These are phyloP conservation scores for Cliona cf. orientalis DNA, from an alignment of 37 sponge, comb jelly and placozoan species.

Conservation along the genomic window DNA sequence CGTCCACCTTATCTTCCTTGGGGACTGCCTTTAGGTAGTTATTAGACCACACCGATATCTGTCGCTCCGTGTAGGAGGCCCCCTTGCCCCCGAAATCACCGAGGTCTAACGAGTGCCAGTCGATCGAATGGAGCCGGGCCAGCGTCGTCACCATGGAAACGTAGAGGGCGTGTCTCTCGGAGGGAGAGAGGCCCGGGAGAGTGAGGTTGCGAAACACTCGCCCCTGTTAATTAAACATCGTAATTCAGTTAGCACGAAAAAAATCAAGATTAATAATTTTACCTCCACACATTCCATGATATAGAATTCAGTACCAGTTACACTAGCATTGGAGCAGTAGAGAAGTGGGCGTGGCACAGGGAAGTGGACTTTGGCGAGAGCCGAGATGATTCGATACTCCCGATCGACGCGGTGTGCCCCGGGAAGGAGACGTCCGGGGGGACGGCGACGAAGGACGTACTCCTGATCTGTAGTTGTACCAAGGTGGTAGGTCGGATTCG, in stretches of 20 bases:
- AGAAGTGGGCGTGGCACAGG: constrained; percentile 79
- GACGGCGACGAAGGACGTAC: constrained; percentile 75
- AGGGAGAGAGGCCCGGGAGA: constrained; percentile 46
- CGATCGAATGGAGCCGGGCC: constrained; percentile 70
- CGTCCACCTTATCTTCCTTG: background rate
- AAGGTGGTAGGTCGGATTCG: constrained; percentile 87
- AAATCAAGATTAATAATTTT: background rate
- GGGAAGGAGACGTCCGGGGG: constrained; percentile 74
- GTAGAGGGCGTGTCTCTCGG: constrained; percentile 57
- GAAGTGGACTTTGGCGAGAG: constrained; percentile 57
- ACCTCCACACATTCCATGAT: constrained; percentile 84
- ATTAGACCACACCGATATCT: constrained; percentile 67
- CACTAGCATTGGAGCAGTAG: constrained; percentile 57
- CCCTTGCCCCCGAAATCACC: constrained; percentile 62
- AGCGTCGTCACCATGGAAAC: constrained; percentile 62
- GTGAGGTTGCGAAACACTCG: constrained; percentile 58
- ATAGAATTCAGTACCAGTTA: constrained; percentile 87
- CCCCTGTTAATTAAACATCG: constrained; percentile 32
- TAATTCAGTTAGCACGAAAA: background rate
- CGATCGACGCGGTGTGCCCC: constrained; percentile 80
- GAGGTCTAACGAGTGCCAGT: constrained; percentile 62
- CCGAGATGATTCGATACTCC: constrained; percentile 62
- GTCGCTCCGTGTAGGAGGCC: constrained; percentile 56
- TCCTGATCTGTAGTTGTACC: constrained; percentile 31
- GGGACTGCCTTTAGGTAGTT: constrained; percentile 49